A percentile compares a stretch with the other conserved stretches of the same genome.
Evolutionary conservation across 2,888 invertebrate species (phyloP).

Genomic region (Calliphora vomitoria): DNA sequence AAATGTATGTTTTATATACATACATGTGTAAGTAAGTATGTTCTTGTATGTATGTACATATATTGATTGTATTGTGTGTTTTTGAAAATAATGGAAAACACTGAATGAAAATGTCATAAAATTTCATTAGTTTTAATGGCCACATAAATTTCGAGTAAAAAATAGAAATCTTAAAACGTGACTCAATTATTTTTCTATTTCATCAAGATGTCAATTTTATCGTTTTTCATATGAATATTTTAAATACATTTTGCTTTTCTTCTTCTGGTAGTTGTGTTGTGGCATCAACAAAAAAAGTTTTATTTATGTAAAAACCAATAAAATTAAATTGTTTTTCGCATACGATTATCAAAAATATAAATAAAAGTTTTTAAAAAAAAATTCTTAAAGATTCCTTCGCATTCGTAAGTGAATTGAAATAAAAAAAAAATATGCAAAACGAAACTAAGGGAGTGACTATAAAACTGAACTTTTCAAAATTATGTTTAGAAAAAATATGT

Average conservation of each 20-base stretch:
- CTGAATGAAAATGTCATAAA: slow-evolving; percentile 69
- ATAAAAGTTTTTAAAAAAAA: slow-evolving; percentile 12
- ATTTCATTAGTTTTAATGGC: slow-evolving; percentile 71
- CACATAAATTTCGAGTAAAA: slow-evolving; percentile 61
- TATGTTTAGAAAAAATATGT: slow-evolving; percentile 56
- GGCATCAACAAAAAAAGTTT: slow-evolving; percentile 59
- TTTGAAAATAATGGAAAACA: slow-evolving; percentile 24
- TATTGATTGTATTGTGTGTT: slow-evolving; percentile 4
- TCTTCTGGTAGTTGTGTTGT: background rate
- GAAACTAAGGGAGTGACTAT: background rate
- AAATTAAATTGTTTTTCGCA: slow-evolving; percentile 82
- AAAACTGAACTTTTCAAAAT: slow-evolving; percentile 57
- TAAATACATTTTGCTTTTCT: slow-evolving; percentile 12
- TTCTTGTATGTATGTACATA: background rate
- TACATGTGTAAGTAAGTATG: background rate
- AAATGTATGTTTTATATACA: background rate
- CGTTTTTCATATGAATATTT: slow-evolving; percentile 67
- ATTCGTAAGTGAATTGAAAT: slow-evolving; percentile 16
- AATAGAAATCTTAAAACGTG: slow-evolving; percentile 69
- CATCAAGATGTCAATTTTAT: slow-evolving; percentile 73
- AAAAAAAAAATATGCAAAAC: slow-evolving; percentile 44
- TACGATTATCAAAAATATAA: slow-evolving; percentile 48
- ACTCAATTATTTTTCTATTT: slow-evolving; percentile 74
- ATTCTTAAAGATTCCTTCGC: background rate
- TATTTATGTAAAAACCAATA: slow-evolving; percentile 82